Conservation (phyloP, 2,797 vertebrate species). For the Tarsius wallacei region DNA sequence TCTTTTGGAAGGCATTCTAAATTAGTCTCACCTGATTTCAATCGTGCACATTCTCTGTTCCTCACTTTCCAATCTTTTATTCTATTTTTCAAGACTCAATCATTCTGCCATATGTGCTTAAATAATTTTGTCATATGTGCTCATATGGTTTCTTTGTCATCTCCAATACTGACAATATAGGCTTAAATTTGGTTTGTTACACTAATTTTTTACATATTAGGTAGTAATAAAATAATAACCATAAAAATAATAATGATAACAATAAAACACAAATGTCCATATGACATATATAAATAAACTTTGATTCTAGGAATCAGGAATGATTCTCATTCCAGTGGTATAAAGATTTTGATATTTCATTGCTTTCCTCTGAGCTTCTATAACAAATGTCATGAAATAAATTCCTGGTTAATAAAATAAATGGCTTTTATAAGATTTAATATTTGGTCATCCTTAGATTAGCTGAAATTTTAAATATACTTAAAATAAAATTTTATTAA, state of each 20-base stretch:
- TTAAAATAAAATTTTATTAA: not conserved
- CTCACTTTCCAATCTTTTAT: not conserved
- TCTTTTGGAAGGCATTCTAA: not conserved
- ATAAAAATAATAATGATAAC: not conserved
- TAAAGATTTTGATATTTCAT: not conserved
- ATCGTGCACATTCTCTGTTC: not conserved
- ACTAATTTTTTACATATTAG: not conserved
- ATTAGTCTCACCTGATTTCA: not conserved
- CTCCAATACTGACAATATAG: not conserved
- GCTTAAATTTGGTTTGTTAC: not conserved
- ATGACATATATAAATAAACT: not conserved
- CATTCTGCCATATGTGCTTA: not conserved
- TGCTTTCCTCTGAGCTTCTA: not conserved
- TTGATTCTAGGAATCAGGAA: not conserved
- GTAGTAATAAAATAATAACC: not conserved
- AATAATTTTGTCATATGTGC: not conserved
- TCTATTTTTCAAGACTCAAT: not conserved
- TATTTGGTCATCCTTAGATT: not conserved
- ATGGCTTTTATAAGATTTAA: not conserved
- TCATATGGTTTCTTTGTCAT: not conserved
- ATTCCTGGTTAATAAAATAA: not conserved
- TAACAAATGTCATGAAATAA: not conserved
- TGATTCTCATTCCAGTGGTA: not conserved
- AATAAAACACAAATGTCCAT: not conserved
- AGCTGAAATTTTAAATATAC: slow-evolving; percentile 33